Evolutionary conservation across 2,888 invertebrate genomes (phyloP).

Genomic region (Leptinotarsa rubiginosa): DNA sequence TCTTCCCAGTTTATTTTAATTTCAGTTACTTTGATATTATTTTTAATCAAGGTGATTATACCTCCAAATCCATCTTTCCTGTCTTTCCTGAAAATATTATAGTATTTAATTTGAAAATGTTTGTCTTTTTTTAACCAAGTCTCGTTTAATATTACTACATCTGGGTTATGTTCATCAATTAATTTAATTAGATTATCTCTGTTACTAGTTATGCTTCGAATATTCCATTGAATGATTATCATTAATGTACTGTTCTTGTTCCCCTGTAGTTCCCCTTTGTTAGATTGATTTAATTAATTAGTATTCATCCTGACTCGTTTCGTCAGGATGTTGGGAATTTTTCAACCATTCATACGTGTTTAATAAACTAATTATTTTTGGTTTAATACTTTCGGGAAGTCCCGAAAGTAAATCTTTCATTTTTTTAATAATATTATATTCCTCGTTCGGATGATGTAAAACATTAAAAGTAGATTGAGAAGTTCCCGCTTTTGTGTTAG

Average conservation of each 20-base stretch:
- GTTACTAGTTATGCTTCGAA: conserved; percentile 32
- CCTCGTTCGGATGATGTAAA: neutral
- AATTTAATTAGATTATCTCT: conserved; percentile 24
- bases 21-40: conserved; percentile 17
- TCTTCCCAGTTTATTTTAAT: neutral
- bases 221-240: conserved; percentile 35
- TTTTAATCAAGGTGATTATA: conserved; percentile 25
- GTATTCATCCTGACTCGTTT: neutral
- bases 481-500: neutral
- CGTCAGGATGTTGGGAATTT: neutral
- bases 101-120: conserved; percentile 23
- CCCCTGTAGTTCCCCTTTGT: too few relatives aligned
- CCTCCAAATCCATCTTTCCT: conserved; percentile 33
- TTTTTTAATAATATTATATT: neutral
- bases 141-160: conserved; percentile 30
- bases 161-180: conserved; percentile 8
- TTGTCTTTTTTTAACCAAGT: conserved; percentile 33
- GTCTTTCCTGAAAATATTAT: conserved; percentile 29
- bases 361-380: too few relatives aligned
- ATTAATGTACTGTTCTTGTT: too few relatives aligned
- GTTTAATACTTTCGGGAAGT: too few relatives aligned
- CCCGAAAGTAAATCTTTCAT: neutral
- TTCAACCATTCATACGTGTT: neutral
- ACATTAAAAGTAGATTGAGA: neutral
- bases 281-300: neutral